Conservation (phyloP, 2,888 invertebrate species). For the Clistopyga incitator region DNA sequence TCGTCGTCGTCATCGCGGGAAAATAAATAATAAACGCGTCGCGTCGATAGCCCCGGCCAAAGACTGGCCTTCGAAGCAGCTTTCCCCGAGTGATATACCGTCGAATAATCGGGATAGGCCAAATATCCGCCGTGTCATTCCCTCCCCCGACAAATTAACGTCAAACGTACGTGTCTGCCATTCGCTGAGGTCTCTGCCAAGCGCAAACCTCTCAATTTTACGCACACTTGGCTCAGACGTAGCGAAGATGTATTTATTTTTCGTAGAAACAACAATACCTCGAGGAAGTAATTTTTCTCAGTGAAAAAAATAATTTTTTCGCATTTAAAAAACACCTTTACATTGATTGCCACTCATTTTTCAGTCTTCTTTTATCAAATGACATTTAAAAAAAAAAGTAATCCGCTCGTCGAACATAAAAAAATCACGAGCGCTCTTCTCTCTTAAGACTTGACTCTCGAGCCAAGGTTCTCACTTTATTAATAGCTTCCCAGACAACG, state of each 20-base stretch:
- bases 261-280: too few species aligned
- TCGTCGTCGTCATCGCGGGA: background rate
- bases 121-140: slow-evolving; percentile 39
- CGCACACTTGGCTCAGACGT: slow-evolving; percentile 16
- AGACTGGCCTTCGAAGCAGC: background rate
- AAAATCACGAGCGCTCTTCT: slow-evolving; percentile 52
- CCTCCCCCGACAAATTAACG: slow-evolving; percentile 13
- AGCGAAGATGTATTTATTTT: background rate
- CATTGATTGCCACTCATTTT: too few species aligned
- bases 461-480: slow-evolving; percentile 68
- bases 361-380: background rate
- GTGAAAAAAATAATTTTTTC: too few species aligned
- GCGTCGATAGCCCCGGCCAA: background rate
- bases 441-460: slow-evolving; percentile 59
- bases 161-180: background rate
- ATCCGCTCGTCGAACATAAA: slow-evolving; percentile 31
- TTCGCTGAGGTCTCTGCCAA: slow-evolving; percentile 36
- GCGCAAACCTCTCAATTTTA: slow-evolving; percentile 23
- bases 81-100: slow-evolving; percentile 27
- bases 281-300: too few species aligned
- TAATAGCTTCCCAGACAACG: slow-evolving; percentile 58
- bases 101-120: slow-evolving; percentile 43
- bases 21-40: background rate
- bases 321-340: too few species aligned
- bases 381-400: slow-evolving; percentile 41